Evolutionary conservation across 2,797 vertebrate genomes (phyloP).

Genomic region (Lacerta bilineata): DNA sequence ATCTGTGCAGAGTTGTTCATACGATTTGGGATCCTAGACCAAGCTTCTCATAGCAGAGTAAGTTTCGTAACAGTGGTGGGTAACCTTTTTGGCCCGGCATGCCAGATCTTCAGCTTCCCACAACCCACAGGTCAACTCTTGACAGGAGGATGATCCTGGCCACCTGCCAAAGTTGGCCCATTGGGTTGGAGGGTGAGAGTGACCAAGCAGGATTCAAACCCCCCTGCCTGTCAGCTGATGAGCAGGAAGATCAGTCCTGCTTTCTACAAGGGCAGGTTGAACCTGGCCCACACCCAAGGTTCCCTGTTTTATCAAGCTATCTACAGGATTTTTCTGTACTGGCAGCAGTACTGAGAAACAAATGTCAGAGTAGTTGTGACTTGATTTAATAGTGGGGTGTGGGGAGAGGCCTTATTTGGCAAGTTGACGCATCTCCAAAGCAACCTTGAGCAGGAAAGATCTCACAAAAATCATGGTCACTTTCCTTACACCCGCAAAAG

Average conservation of each 20-base stretch:
- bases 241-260: too few species aligned
- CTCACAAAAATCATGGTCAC: neutral
- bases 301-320: constrained; percentile 2
- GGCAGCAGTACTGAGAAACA: neutral
- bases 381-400: neutral
- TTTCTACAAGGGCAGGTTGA: too few species aligned
- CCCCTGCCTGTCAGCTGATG: too few species aligned
- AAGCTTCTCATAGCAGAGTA: neutral
- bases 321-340: neutral
- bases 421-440: constrained; percentile 9
- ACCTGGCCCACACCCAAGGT: too few species aligned
- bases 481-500: constrained; percentile 2
- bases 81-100: too few species aligned
- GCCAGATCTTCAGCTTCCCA: too few species aligned
- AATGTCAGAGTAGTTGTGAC: constrained; percentile 8
- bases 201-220: too few species aligned
- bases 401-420: neutral
- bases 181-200: too few species aligned
- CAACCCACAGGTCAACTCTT: too few species aligned
- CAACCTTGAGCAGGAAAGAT: constrained; percentile 15
- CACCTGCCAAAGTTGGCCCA: too few species aligned
- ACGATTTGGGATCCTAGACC: constrained; percentile 10
- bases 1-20: neutral
- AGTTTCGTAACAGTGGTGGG: neutral
- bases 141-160: too few species aligned